A percentile compares a stretch with the other conserved stretches of the same genome.
Conservation (phyloP, 2,797 vertebrate species). For the Malacoraja senta region DNA sequence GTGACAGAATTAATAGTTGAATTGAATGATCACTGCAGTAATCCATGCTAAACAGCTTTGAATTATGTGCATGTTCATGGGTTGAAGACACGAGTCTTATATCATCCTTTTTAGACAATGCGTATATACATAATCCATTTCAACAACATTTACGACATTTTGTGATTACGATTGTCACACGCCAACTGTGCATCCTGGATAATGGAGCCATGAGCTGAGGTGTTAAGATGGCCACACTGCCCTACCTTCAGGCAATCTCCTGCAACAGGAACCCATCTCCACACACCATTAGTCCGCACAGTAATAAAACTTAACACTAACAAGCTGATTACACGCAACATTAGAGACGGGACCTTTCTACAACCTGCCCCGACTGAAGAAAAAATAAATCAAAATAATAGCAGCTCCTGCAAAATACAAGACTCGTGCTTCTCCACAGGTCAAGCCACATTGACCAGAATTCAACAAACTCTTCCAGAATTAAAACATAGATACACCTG, state of each 20-base stretch:
- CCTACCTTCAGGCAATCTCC: constrained; percentile 20
- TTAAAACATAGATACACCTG: background rate
- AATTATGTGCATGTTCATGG: background rate
- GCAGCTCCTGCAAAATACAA: background rate
- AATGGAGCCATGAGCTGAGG: background rate
- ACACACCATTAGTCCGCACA: constrained; percentile 33
- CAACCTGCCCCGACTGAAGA: background rate
- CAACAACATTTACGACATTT: background rate
- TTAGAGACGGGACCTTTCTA: constrained; percentile 24
- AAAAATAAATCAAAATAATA: background rate
- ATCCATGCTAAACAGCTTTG: background rate
- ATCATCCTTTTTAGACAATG: background rate
- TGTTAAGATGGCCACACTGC: background rate
- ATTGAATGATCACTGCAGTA: constrained; percentile 28
- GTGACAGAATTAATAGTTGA: background rate
- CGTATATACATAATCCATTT: background rate
- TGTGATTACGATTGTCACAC: background rate
- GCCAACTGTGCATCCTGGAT: background rate
- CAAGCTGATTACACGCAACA: constrained; percentile 27
- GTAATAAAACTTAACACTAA: background rate
- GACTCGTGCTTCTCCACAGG: background rate
- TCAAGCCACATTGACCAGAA: background rate
- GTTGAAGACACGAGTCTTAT: background rate
- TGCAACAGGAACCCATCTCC: constrained; percentile 11
- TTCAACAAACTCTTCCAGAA: background rate